phyloP scores from a whole-genome alignment of 2,797 vertebrate species.

The Percopsis omiscomaycus region DNA sequence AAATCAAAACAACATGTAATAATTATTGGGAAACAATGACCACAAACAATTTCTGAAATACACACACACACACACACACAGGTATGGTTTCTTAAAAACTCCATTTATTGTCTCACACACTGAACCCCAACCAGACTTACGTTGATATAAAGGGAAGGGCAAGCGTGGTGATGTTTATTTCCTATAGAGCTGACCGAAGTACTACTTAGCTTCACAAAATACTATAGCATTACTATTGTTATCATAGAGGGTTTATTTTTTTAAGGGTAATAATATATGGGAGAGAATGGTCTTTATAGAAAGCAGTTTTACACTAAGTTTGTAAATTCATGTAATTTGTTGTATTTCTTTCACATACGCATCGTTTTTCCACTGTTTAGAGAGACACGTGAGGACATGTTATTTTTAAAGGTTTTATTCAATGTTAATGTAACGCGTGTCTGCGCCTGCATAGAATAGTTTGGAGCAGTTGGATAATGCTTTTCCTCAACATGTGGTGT shows the following conservation, averaged over 20 bases:
- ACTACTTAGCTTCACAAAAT: conserved; percentile 80
- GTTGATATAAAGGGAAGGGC: conserved; percentile 67
- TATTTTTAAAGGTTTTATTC: conserved; percentile 12
- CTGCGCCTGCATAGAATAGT: conserved; percentile 59
- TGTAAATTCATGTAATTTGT: conserved; percentile 71
- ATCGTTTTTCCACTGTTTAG: conserved; percentile 50
- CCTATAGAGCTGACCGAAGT: conserved; percentile 77
- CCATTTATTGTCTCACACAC: conserved; percentile 61
- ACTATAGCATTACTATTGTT: conserved; percentile 80
- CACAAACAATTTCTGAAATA: conserved; percentile 35
- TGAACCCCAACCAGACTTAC: conserved; percentile 52
- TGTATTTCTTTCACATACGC: conserved; percentile 65
- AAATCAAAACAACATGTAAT: conserved; percentile 56
- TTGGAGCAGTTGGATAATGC: conserved; percentile 45
- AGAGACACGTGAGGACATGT: conserved; percentile 45
- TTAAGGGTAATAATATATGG: conserved; percentile 84
- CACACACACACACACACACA: conserved; percentile 28
- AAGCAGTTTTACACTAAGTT: conserved; percentile 79
- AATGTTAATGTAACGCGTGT: conserved; percentile 53
- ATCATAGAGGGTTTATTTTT: conserved; percentile 85
- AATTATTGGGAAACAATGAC: conserved; percentile 40
- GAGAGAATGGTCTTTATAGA: conserved; percentile 78
- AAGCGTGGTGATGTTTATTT: conserved; percentile 76
- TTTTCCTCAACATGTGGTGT: conserved; percentile 38
- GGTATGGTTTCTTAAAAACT: conserved; percentile 38